Evolutionary conservation across 2,888 invertebrate genomes (phyloP).

Genomic region (Laspeyria flexula): DNA sequence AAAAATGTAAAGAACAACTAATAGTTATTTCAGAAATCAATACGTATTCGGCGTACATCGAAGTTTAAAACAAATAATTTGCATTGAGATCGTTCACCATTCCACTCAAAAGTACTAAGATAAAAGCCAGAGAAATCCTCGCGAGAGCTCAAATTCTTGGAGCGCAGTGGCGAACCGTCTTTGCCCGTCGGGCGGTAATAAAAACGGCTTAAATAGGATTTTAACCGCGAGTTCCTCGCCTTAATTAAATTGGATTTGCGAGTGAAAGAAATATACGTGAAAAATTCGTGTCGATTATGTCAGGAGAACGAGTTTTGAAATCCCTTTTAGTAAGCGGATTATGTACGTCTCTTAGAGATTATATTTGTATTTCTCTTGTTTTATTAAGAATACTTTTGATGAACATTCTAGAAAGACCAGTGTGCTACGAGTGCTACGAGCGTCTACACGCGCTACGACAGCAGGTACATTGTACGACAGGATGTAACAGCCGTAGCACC

Average conservation of each 20-base stretch:
- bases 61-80: slow-evolving; percentile 68
- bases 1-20: background rate
- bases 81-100: slow-evolving; percentile 76
- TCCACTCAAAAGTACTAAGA: slow-evolving; percentile 70
- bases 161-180: slow-evolving; percentile 80
- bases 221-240: slow-evolving; percentile 85
- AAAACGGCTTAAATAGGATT: slow-evolving; percentile 86
- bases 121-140: slow-evolving; percentile 80
- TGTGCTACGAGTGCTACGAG: background rate
- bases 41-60: slow-evolving; percentile 37
- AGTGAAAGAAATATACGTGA: slow-evolving; percentile 84
- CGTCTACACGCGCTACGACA: background rate
- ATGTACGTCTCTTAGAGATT: slow-evolving; percentile 63
- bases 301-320: slow-evolving; percentile 76
- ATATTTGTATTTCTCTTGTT: slow-evolving; percentile 53
- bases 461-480: slow-evolving; percentile 55
- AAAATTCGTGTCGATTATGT: slow-evolving; percentile 84
- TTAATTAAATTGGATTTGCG: slow-evolving; percentile 86
- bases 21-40: slow-evolving; percentile 9
- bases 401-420: slow-evolving; percentile 42
- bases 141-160: slow-evolving; percentile 80
- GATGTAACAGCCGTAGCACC: slow-evolving; percentile 68
- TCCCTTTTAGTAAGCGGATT: slow-evolving; percentile 75
- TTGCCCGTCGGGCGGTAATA: slow-evolving; percentile 84
- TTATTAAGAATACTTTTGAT: slow-evolving; percentile 43